phyloP scores from a whole-genome alignment of 1,140 invertebrate genomes.

The Neodiprion virginianus region DNA sequence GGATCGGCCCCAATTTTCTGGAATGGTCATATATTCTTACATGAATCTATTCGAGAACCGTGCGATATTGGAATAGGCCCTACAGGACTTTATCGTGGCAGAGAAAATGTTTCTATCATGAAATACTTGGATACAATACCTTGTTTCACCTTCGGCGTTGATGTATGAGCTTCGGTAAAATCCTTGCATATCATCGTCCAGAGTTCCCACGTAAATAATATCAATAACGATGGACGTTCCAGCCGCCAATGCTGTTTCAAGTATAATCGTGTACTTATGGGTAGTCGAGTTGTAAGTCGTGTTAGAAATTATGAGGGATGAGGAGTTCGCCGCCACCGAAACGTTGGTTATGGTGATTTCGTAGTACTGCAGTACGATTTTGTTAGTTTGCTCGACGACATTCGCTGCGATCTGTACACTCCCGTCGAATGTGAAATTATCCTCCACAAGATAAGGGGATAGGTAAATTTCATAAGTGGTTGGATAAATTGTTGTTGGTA shows the following conservation, averaged over 20 bases:
- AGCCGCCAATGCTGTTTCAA: constrained; percentile 40
- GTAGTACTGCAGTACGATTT: constrained; percentile 27
- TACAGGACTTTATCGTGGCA: too few relatives aligned
- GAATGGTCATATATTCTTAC: too few relatives aligned
- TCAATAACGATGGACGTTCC: constrained; percentile 52
- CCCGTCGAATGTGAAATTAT: constrained; percentile 29
- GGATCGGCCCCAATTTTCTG: too few relatives aligned
- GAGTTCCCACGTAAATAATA: constrained; percentile 60
- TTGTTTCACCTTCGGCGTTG: constrained; percentile 49
- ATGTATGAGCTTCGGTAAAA: constrained; percentile 79
- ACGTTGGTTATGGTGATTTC: constrained; percentile 15
- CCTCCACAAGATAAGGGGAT: constrained; percentile 1
- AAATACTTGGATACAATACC: constrained; percentile 27
- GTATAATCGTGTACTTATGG: constrained; percentile 40
- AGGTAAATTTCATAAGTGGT: constrained; percentile 32
- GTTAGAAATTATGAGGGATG: not conserved
- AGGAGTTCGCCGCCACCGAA: constrained; percentile 16
- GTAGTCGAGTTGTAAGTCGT: not conserved
- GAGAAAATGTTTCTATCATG: not conserved
- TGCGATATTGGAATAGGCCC: too few relatives aligned
- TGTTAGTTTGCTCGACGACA: constrained; percentile 18
- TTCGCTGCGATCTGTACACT: constrained; percentile 13
- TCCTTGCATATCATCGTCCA: constrained; percentile 68
- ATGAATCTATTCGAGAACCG: too few relatives aligned
- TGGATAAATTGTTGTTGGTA: constrained; percentile 40